Evolutionary conservation across 2,797 vertebrate genomes (phyloP), one percentile per base, ranked within the genome.

Genomic region (Brachymystax lenok): DNA sequence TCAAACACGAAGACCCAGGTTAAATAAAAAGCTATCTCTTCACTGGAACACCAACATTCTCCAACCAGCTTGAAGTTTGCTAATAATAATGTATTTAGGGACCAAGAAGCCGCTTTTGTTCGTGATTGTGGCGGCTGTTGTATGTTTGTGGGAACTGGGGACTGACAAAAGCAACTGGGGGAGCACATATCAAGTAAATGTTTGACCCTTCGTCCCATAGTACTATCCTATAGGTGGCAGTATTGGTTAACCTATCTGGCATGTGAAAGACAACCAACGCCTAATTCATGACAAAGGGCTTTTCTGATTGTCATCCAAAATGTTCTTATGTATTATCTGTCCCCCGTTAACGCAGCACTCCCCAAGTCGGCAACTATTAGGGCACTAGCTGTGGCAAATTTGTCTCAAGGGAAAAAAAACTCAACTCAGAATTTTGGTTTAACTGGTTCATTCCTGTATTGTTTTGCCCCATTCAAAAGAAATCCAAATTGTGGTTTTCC

Each of bases 201-300:
- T 13, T 63, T 63, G 12, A 21, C 19, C 68, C 17, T 40, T 40
- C 66, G 17, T 27, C 28, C 13, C 66, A 35, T 16, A 67, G 28
- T 67, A 67, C 30, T 56, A 27, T 80, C 61, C 77, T 80, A 30
- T 77, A 64, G 75, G 74, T 63, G 80, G 69, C 74, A 82, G 81
- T 75, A 73, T 76, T 73, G 5, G 21, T 59, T 17, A 75, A 69
- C 69, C 28, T 30, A 17, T 30, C 24, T 70, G 10, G 66, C 59
- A 70, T 70, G 17, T 71, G 19, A 56, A 61, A 19, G 68, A 46
- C 19, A 12, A n/a, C 1, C 17, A 12, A 40, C 56, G 17, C 30
- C n/a, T 50, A 10, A 33, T 51, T 13, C 24, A 7, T 50, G 75
- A 69, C 5, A 24, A 76, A 78, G 52, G 52, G 67, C 76, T 82